These are phyloP conservation scores for Lepetodrilus schrolli DNA, from an alignment of 2,888 invertebrate species.

Conservation along the genomic window DNA sequence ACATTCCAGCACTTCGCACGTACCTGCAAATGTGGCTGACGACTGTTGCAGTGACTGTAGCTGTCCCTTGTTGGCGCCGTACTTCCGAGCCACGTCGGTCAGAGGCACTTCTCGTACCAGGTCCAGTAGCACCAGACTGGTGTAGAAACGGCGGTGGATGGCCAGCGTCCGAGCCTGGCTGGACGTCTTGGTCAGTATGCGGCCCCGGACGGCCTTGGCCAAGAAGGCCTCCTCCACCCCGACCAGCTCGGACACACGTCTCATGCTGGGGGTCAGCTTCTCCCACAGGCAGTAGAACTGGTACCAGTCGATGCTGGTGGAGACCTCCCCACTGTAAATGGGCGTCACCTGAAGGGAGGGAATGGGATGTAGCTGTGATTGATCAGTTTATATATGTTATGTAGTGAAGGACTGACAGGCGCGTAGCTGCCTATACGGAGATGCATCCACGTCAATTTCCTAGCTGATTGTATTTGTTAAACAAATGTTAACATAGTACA, in stretches of 20 bases:
- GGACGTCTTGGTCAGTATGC: slow-evolving; percentile 55
- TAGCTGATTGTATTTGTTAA: too few relatives aligned
- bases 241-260: slow-evolving; percentile 88
- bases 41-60: slow-evolving; percentile 95
- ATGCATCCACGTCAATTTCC: too few relatives aligned
- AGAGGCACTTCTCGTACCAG: slow-evolving; percentile 90
- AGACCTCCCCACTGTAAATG: slow-evolving; percentile 87
- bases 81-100: slow-evolving; percentile 86
- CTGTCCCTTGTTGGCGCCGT: slow-evolving; percentile 89
- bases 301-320: slow-evolving; percentile 82
- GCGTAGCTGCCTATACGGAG: too few relatives aligned
- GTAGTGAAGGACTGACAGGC: too few relatives aligned
- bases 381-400: too few relatives aligned
- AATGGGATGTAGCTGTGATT: not conserved
- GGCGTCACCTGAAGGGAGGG: slow-evolving; percentile 84
- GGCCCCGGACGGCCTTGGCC: slow-evolving; percentile 76
- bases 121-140: slow-evolving; percentile 92
- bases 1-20: too few relatives aligned
- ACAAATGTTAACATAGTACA: too few relatives aligned
- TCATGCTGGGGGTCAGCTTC: slow-evolving; percentile 84
- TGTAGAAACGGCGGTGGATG: slow-evolving; percentile 76
- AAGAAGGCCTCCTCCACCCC: slow-evolving; percentile 92
- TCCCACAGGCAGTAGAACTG: slow-evolving; percentile 86
- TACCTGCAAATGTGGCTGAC: slow-evolving; percentile 95
- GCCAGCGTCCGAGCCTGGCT: slow-evolving; percentile 55